Evolutionary conservation across 2,113 vertebrate genomes (phyloP), one percentile per base, ranked within the genome.

Genomic region (Dromaius novaehollandiae): DNA sequence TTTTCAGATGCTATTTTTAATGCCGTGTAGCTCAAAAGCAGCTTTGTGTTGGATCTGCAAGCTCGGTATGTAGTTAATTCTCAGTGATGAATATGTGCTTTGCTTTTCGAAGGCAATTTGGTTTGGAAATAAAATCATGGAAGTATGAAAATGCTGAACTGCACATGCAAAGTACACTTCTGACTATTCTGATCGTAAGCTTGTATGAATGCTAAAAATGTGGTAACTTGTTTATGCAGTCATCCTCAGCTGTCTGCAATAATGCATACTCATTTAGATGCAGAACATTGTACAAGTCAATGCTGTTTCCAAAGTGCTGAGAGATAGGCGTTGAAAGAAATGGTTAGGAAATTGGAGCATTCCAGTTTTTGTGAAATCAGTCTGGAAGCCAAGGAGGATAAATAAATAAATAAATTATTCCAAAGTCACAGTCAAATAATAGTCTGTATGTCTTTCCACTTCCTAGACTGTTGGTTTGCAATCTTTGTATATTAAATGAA

Each of bases 41-140:
- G 81, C 92, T 94, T 95, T 96, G 86, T 96, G 86, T 94, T 96
- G 90, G 94, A 93, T 94, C 83, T 91, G 88, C 84, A 95, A 84
- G 46, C 80, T 92, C 1, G 1, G 56, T 82, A 63, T 53, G 83
- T 85, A 79, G 83, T 89, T 96, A 90, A 93, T 96, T 92, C 90
- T 86, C 0, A 0, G 74, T 65, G 88, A 96, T 94, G 85, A 94
- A 92, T 93, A 95, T 36, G 56, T 93, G 90, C 89, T 95, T 95
- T 94, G 77, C 86, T 87, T 95, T 92, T 85, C 82, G 77, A 84
- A 92, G 53, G 90, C 83, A 96, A 42, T 96, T 94, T 95, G 86
- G 80, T 63, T 94, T 93, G 83, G 77, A 95, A 96, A 90, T 91
- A 95, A 90, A 94, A 87, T 90, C 71, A 56, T 83, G 79, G 34